Conservation (phyloP, 2,113 vertebrate genomes). For the Hyla sarda region DNA sequence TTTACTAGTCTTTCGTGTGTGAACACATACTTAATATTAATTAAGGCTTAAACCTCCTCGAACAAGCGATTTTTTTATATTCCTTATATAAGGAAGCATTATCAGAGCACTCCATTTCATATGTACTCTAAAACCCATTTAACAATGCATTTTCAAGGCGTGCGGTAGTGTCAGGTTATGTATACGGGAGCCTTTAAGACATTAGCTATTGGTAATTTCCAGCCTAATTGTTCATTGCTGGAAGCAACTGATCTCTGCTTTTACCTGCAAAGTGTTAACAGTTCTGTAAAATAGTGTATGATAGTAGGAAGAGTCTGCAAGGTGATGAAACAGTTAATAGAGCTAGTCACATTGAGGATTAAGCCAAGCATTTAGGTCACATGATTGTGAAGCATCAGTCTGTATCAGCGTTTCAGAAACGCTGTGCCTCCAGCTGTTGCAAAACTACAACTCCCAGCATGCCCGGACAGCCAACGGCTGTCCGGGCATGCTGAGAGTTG, state of each 20-base stretch:
- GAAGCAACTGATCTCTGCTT: not conserved
- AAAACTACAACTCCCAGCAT: too few relatives aligned
- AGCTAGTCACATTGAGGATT: not conserved
- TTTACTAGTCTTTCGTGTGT: too few relatives aligned
- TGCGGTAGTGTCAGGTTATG: not conserved
- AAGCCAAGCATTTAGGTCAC: not conserved
- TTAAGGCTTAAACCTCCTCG: too few relatives aligned
- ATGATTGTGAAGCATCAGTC: too few relatives aligned
- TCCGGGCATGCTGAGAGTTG: too few relatives aligned
- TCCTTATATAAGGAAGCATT: not conserved
- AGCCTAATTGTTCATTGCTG: conserved; percentile 5
- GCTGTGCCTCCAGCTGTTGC: too few relatives aligned
- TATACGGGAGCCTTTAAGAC: not conserved
- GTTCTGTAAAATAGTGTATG: too few relatives aligned
- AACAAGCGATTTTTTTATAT: not conserved
- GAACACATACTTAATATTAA: not conserved
- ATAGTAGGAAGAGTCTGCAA: too few relatives aligned
- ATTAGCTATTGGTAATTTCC: conserved; percentile 22
- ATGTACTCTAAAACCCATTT: not conserved
- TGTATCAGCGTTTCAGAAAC: too few relatives aligned
- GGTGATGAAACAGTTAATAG: not conserved
- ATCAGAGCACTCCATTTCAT: too few relatives aligned
- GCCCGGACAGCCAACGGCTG: too few relatives aligned
- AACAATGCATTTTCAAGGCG: not conserved
- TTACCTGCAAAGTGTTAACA: not conserved